Evolutionary conservation across 2,113 vertebrate genomes (phyloP).

Genomic region (Arvicanthis niloticus): DNA sequence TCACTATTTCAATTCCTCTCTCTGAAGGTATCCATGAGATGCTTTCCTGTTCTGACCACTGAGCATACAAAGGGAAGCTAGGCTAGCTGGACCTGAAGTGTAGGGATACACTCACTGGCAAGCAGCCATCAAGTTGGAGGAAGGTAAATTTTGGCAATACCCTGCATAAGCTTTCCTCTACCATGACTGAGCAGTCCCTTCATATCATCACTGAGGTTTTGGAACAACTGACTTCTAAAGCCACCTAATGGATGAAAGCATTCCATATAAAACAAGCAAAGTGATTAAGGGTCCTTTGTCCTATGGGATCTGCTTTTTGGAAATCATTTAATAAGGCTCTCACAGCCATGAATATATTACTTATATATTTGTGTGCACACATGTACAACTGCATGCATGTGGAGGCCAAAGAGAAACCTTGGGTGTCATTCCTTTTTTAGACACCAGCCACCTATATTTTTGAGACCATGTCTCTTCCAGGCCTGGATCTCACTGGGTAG

Average conservation of each 20-base stretch:
- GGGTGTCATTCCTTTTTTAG: not conserved
- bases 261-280: not conserved
- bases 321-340: conserved; percentile 17
- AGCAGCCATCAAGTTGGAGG: not conserved
- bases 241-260: not conserved
- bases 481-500: not conserved
- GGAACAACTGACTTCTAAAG: not conserved
- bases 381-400: not conserved
- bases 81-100: not conserved
- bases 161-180: accelerated
- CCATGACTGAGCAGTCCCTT: not conserved
- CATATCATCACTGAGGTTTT: not conserved
- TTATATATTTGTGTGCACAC: not conserved
- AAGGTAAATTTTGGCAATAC: not conserved
- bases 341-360: too few species aligned
- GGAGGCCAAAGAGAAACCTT: not conserved
- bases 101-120: not conserved
- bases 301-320: not conserved
- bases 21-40: not conserved
- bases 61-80: not conserved
- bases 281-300: not conserved
- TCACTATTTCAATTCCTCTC: not conserved
- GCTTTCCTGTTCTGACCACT: not conserved
- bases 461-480: not conserved
- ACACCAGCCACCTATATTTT: not conserved